Evolutionary conservation across 2,888 invertebrate genomes (phyloP).

Genomic region (Lepidonotus clava): DNA sequence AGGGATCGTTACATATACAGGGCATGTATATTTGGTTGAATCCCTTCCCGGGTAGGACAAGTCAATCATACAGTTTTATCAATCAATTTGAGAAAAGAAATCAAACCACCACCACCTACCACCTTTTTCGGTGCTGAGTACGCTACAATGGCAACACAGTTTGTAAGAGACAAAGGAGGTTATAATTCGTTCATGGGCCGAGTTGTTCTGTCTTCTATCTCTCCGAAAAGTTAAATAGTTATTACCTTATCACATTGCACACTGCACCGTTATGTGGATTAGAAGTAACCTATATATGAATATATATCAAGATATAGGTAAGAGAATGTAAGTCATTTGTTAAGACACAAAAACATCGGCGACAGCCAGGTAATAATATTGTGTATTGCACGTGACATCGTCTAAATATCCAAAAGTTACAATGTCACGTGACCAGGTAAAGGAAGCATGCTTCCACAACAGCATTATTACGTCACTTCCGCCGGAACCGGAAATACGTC

Average conservation of each 20-base stretch:
- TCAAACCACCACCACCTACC: constrained; percentile 43
- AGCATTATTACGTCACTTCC: background rate
- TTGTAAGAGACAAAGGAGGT: background rate
- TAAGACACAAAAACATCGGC: background rate
- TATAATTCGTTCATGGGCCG: constrained; percentile 20
- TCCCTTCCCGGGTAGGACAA: too few species aligned
- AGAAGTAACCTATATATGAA: constrained; percentile 48
- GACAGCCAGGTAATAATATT: background rate
- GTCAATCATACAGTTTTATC: too few species aligned
- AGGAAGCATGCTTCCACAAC: constrained; percentile 17
- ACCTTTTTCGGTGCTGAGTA: constrained; percentile 29
- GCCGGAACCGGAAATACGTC: background rate
- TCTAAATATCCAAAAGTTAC: background rate
- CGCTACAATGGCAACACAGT: constrained; percentile 1
- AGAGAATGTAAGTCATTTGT: constrained; percentile 23
- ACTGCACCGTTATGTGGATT: constrained; percentile 45
- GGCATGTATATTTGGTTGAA: too few species aligned
- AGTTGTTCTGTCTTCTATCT: constrained; percentile 40
- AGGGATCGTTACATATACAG: background rate
- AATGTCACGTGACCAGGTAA: background rate
- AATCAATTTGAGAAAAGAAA: too few species aligned
- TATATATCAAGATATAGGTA: background rate
- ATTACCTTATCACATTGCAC: constrained; percentile 1
- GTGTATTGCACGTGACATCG: constrained; percentile 21
- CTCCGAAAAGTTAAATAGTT: constrained; percentile 16